Evolutionary conservation across 2,113 vertebrate genomes (phyloP).

Genomic region (Trogon melanurus): DNA sequence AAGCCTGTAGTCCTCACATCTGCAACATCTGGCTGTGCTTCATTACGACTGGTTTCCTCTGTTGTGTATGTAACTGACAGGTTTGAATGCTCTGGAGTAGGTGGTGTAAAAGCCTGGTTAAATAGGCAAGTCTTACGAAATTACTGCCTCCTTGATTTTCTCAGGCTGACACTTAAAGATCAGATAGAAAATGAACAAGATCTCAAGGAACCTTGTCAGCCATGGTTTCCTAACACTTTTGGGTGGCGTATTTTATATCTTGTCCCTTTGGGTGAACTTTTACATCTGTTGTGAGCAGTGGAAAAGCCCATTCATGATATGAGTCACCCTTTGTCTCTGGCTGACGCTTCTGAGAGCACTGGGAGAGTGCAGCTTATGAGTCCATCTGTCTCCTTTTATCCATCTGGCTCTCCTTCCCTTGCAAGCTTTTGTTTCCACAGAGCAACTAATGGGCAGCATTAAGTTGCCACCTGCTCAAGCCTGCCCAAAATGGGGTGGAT

Average conservation of each 20-base stretch:
- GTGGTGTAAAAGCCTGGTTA: neutral
- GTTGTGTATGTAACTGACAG: neutral
- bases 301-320: slow-evolving; percentile 12
- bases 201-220: neutral
- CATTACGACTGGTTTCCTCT: neutral
- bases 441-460: slow-evolving; percentile 30
- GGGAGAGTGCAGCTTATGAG: neutral
- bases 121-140: slow-evolving; percentile 1
- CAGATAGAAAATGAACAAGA: neutral
- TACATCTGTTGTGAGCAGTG: neutral
- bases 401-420: slow-evolving; percentile 26
- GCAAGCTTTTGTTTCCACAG: slow-evolving; percentile 44
- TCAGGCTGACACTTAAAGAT: neutral
- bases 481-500: neutral
- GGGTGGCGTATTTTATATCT: neutral
- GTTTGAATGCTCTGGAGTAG: neutral
- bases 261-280: slow-evolving; percentile 4
- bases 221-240: neutral
- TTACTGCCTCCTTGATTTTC: neutral
- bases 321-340: slow-evolving; percentile 40
- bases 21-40: neutral
- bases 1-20: neutral
- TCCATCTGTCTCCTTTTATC: slow-evolving; percentile 58
- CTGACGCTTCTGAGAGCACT: neutral
- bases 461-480: slow-evolving; percentile 49